Base-by-base conservation (phyloP, 2,113 vertebrate species). In the Ophthalmolycus amberensis region DNA sequence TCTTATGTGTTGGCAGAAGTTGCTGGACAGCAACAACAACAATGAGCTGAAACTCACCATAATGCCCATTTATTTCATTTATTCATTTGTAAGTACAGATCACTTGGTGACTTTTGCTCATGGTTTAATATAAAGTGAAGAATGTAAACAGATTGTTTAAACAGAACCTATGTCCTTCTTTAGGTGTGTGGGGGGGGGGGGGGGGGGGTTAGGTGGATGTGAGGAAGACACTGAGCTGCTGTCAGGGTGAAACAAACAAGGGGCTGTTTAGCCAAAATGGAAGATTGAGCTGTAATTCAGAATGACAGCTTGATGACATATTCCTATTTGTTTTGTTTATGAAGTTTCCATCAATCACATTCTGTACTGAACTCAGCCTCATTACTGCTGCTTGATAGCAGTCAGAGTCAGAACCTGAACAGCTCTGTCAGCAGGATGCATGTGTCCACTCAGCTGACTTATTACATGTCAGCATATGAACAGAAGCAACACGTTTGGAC, bases 401-500 rank as follows among this genome's bases (percentile, higher is more conserved):
- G 34, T 34, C 34, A 22, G 29, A 16, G 20, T 71, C 48, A 56
- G 69, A 71, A 1, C 40, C 54, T 32, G 56, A 73, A 46, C 10
- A 8, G 38, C 38, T 40, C 38, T 40, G 38, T 40, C 38, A 40
- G 38, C 38, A 40, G 38, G 38, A 40, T 40, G 9, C 38, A 40
- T 40, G 38, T 40, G 38, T 40, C 38, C 63, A 25, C 38, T 40
- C 38, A 37, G 11, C 58, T 59, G 40, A 38, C 52, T 42, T 18
- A 64, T 42, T n/a, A 29, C 34, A 27, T 63, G 59, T 42, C 29
- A 40, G 56, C 68, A 42, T 65, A 54, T 54, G 69, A 58, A 66
- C 5, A 44, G 38, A 14, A 60, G 18, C 10, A 15, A 37, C 40
- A 32, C 1, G 71, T 62, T 9, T 42, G 42, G 64, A 63, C 71